Evolutionary conservation across 2,888 invertebrate species (phyloP), one percentile per base, ranked within the genome.

Genomic region (Ecliptopera silaceata): DNA sequence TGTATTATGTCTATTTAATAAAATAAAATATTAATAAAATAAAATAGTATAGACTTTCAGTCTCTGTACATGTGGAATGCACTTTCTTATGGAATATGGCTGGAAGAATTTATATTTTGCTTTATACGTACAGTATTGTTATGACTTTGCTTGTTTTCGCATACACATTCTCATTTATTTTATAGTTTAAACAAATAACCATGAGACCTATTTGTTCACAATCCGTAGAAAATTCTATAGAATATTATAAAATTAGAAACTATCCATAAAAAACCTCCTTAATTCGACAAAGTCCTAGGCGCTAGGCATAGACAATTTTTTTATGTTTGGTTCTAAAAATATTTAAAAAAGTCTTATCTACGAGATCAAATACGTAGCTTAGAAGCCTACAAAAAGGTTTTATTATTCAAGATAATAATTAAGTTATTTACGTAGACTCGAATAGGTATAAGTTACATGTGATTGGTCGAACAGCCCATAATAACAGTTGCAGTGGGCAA

Each of bases 391-490:
- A n/a, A n/a, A n/a, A n/a, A n/a, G n/a, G n/a, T n/a, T n/a, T n/a
- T n/a, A n/a, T n/a, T n/a, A 3, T 34, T 13, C 13, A 2, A 36
- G 15, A 2, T 36, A 15, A 8, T 36, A 15, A 36, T 36, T 39
- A 36, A 4, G 13, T 42, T 20, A 43, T 12, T 42, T 4, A 12
- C 5, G n/a, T 5, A 4, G n/a, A n/a, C n/a, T n/a, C n/a, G n/a
- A n/a, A n/a, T n/a, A n/a, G 12, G 12, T 42, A 17, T 12, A 45
- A 31, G 17, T 6, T 32, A 31, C 13, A 39, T 13, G 48, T 34
- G 48, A 53, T 22, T 53, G n/a, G 32, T 46, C 11, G 32, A 34
- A 45, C 18, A 38, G 38, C 43, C 31, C 20, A 43, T 18, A 48
- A 43, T 42, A 29, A 43, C 48, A 38, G 44, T 49, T 39, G n/a